Evolutionary conservation across 2,888 invertebrate genomes (phyloP).

Genomic region (Griposia aprilina): DNA sequence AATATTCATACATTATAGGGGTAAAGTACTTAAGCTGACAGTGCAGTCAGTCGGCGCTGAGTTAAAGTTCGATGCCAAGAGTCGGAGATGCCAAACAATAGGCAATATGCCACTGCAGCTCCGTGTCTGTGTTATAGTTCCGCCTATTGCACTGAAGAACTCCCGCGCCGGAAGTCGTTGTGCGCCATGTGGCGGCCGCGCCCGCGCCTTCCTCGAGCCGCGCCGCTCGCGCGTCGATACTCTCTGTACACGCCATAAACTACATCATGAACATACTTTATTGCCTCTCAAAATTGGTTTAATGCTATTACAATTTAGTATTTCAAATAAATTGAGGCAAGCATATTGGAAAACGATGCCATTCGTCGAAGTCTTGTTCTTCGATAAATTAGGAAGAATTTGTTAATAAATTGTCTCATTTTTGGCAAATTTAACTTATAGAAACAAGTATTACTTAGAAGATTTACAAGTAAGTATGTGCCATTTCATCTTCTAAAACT

Average conservation of each 20-base stretch:
- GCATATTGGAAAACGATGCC: conserved; percentile 50
- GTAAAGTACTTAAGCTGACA: conserved; percentile 86
- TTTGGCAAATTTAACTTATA: conserved; percentile 7
- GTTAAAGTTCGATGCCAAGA: conserved; percentile 88
- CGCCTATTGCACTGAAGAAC: conserved; percentile 82
- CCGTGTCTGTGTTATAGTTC: conserved; percentile 80
- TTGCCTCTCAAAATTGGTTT: conserved; percentile 72
- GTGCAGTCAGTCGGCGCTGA: conserved; percentile 78
- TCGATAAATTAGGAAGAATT: conserved; percentile 16
- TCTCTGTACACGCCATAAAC: conserved; percentile 54
- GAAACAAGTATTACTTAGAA: conserved; percentile 3
- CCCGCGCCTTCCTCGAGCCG: conserved; percentile 24
- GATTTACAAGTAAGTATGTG: background rate
- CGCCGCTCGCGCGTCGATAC: conserved; percentile 40
- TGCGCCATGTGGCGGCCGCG: conserved; percentile 66
- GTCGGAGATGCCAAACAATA: conserved; percentile 89
- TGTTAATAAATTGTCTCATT: conserved; percentile 16
- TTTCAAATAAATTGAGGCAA: conserved; percentile 60
- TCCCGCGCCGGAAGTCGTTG: conserved; percentile 84
- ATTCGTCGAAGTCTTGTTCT: conserved; percentile 16
- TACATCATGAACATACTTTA: conserved; percentile 64
- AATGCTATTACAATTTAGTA: conserved; percentile 61
- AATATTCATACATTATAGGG: conserved; percentile 86
- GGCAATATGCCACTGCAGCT: conserved; percentile 84
- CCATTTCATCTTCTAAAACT: background rate